Evolutionary conservation across 2,888 invertebrate species (phyloP), one percentile per base, ranked within the genome.

Genomic region (Parelbella ahira): DNA sequence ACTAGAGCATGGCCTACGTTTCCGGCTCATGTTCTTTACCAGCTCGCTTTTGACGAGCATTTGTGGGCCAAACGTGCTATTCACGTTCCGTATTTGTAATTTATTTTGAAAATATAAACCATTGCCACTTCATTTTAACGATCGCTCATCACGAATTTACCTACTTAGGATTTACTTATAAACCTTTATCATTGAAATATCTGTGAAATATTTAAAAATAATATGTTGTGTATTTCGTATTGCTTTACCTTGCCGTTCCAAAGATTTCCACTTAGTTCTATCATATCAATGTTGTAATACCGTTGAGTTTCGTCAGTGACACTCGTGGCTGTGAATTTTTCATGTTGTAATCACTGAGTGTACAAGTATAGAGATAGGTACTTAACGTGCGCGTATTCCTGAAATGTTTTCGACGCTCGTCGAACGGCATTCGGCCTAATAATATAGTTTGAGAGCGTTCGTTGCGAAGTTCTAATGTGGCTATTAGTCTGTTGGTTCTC

Each of bases 1-100:
- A 68, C 70, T 69, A 58, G 57, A 60, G 63, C 70, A 79, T 78
- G 73, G 61, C 68, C 67, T 76, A 75, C 59, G 52, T 69, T 82
- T 81, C 84, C 84, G 82, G 71, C 67, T 56, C 54, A 43, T 61
- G 58, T 49, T 57, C 66, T 62, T 64, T 71, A 73, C 71, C 69
- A 74, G 70, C 71, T 69, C 59, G 62, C 57, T 25, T 24, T 21
- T 21, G 21, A 33, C 33, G 55, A 58, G 57, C 50, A 56, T 60
- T 49, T 47, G 25, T 32, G 51, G 42, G 60, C 65, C 44, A 66
- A 71, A 69, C 74, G 68, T 71, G 68, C 69, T 73, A 72, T 56
- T 58, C 51, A 51, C 53, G 44, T 36, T 34, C 43, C 21, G 24
- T 39, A 27, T 37, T 42, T 32, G 34, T 30, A 18, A 21, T 37